Evolutionary conservation across 2,797 vertebrate genomes (phyloP).

Genomic region (Pelochelys cantorii): DNA sequence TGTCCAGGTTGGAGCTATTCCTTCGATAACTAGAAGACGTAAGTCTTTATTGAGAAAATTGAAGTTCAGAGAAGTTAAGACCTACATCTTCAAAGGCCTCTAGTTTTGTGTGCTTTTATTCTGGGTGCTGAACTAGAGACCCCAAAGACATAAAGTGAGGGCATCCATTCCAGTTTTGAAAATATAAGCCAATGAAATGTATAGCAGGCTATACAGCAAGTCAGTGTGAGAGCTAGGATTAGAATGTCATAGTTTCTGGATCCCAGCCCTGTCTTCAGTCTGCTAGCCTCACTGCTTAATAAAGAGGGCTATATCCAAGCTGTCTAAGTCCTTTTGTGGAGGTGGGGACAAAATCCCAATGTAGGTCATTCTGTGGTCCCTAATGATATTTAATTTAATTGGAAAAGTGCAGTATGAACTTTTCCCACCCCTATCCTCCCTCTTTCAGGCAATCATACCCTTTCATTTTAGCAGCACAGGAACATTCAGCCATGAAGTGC

Average conservation of each 20-base stretch:
- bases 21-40: constrained; percentile 52
- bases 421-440: constrained; percentile 59
- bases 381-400: constrained; percentile 71
- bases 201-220: constrained; percentile 18
- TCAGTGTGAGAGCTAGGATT: constrained; percentile 31
- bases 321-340: constrained; percentile 36
- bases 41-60: constrained; percentile 34
- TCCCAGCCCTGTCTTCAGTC: constrained; percentile 4
- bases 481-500: constrained; percentile 65
- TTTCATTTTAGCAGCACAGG: constrained; percentile 68
- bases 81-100: background rate
- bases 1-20: constrained; percentile 57
- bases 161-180: constrained; percentile 24
- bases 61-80: background rate
- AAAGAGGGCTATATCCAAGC: background rate
- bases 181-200: constrained; percentile 28
- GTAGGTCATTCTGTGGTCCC: background rate
- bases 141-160: constrained; percentile 34
- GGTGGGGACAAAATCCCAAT: constrained; percentile 43
- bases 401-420: constrained; percentile 63
- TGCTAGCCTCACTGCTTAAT: constrained; percentile 24
- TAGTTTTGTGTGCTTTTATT: background rate
- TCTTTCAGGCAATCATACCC: constrained; percentile 55
- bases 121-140: background rate
- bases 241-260: constrained; percentile 23